Base-by-base conservation (phyloP, 2,113 vertebrate genomes). In the Ia io region DNA sequence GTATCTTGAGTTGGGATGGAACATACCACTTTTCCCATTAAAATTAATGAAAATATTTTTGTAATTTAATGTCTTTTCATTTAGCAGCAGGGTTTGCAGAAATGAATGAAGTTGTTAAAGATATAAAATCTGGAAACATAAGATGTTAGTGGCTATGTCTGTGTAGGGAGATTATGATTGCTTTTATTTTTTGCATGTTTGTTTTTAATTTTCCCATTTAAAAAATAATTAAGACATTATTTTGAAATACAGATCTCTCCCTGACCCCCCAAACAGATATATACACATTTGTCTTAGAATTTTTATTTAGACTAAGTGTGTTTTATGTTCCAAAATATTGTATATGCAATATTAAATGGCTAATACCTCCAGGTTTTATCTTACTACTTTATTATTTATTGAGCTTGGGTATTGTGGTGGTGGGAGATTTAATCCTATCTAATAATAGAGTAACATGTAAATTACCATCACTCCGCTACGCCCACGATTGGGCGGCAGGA, bases 1-100 rank as follows among this genome's bases (percentile, higher is more conserved):
- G 35, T 69, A 61, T 47, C 28, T 94, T 59, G n/a, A 25, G 42
- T 51, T 88, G 7, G 37, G 4, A 42, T 79, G 65, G 32, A 84
- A 40, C 13, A 53, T 67, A 44, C 9, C 32, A 74, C 65, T 96
- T 94, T 95, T 32, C 9, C 25, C 22, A 83, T 65, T 93, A 93
- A 93, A 93, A 80, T 90, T 59, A 88, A 90, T 95, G 49, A 30
- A 42, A 89, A 70, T 74, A 53, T 9, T 94, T 90, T 87, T 90
- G 40, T 69, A 94, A 95, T 49, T 89, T 74, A 94, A 69, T 90
- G 25, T 79, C 76, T 96, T 92, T 87, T 83, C 25, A 74, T 25
- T 77, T 74, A 90, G 53, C 17, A 53, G 30, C 12, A 92, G 40
- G 14, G 23, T 80, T 90, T 88, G n/a, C 22, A 71, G 35, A 88